These are phyloP conservation scores for Aselliscus stoliczkanus DNA, from an alignment of 2,797 vertebrate genomes.

Conservation along the genomic window DNA sequence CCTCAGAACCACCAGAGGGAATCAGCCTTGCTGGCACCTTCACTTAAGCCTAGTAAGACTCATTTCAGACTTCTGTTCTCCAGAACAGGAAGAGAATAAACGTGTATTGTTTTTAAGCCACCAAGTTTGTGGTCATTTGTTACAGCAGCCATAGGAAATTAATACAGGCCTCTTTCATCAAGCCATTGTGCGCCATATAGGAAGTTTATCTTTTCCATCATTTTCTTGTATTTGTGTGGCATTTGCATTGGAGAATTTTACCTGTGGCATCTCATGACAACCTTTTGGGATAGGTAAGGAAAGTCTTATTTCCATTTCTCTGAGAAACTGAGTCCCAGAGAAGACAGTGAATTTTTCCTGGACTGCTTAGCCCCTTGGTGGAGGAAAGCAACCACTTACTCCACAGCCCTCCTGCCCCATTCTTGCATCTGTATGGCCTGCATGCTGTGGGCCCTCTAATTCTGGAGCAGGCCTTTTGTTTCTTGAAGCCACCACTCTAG, in stretches of 20 bases:
- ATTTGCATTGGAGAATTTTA: background rate
- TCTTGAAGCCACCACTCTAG: background rate
- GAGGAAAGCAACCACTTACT: background rate
- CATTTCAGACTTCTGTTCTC: background rate
- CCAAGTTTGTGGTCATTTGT: background rate
- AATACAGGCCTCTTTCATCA: background rate
- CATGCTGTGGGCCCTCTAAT: background rate
- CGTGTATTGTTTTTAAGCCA: background rate
- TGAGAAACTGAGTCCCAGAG: background rate
- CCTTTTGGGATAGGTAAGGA: background rate
- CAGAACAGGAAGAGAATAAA: background rate
- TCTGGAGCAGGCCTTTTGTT: background rate
- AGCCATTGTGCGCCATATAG: background rate
- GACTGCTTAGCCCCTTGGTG: background rate
- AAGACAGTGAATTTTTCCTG: background rate
- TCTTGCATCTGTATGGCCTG: background rate
- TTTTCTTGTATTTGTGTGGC: background rate
- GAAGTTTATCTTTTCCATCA: background rate
- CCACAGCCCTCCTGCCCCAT: background rate
- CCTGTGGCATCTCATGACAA: background rate
- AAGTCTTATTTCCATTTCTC: background rate
- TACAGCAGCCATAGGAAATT: background rate
- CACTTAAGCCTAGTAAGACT: background rate
- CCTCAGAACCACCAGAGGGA: background rate
- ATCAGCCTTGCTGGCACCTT: background rate